Percentiles rank a stretch among this genome's conserved stretches.
Evolutionary conservation across 2,888 invertebrate species (phyloP).

Genomic region (Tachina grossa): DNA sequence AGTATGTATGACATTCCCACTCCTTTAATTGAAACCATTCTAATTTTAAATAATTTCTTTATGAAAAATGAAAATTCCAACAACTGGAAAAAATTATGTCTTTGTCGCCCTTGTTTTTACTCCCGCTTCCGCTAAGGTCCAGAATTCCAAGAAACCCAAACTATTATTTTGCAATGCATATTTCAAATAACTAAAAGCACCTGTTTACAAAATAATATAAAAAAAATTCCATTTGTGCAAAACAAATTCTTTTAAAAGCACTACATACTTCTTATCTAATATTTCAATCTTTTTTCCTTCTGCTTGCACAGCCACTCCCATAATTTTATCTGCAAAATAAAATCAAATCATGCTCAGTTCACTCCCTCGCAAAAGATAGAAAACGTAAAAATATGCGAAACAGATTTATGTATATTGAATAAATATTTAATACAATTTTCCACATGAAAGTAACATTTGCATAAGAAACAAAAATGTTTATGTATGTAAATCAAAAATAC

Average conservation of each 20-base stretch:
- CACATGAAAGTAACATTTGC: conserved; percentile 62
- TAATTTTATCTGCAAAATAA: not conserved
- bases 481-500: not conserved
- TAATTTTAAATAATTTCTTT: no score
- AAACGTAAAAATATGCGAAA: not conserved
- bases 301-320: conserved; percentile 45
- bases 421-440: conserved; percentile 48
- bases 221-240: not conserved
- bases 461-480: conserved; percentile 8
- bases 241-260: not conserved
- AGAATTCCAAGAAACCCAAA: no score
- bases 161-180: not conserved
- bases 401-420: conserved; percentile 16
- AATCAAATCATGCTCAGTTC: not conserved
- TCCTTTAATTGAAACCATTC: no score
- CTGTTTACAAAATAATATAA: not conserved
- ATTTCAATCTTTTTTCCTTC: conserved; percentile 27
- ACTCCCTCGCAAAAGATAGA: not conserved
- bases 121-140: no score
- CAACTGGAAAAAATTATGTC: no score
- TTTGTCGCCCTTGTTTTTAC: no score
- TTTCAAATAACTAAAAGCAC: not conserved
- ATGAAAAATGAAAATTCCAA: no score
- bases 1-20: no score
- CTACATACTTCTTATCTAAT: not conserved